phyloP scores from a whole-genome alignment of 2,113 vertebrate species.

The Ammodytes dubius region DNA sequence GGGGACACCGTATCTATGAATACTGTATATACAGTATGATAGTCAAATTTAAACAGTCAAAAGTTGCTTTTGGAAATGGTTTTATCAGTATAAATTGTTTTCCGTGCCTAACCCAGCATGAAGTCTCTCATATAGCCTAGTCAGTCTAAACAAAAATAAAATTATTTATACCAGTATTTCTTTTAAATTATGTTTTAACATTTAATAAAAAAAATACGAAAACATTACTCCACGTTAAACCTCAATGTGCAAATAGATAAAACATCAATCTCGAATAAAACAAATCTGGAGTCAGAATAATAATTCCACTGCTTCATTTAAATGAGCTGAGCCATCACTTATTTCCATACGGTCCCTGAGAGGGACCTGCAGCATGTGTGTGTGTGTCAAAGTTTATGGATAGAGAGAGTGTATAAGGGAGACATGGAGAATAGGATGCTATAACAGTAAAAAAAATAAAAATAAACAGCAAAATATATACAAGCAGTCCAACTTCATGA shows the following conservation, averaged over 20 bases:
- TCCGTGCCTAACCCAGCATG: not conserved
- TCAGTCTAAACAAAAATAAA: too few species aligned
- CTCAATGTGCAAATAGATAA: not conserved
- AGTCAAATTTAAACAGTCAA: not conserved
- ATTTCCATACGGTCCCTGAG: not conserved
- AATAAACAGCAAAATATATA: conserved; percentile 6
- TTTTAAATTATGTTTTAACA: too few species aligned
- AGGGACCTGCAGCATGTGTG: not conserved
- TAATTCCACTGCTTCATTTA: not conserved
- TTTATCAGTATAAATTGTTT: too few species aligned
- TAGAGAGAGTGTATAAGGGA: conserved; percentile 2
- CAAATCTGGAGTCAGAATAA: not conserved
- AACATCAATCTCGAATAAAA: not conserved
- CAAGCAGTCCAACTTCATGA: conserved; percentile 3
- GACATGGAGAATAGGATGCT: not conserved
- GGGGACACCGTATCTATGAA: not conserved
- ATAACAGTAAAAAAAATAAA: not conserved
- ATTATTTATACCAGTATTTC: too few species aligned
- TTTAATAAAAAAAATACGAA: not conserved
- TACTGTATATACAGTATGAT: not conserved
- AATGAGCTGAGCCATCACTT: not conserved
- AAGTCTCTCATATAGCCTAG: not conserved
- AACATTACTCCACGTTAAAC: not conserved
- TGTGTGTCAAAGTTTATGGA: not conserved
- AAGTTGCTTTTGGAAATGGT: not conserved